These are phyloP conservation scores for Taphrorychus bicolor DNA, from an alignment of 2,888 invertebrate genomes.

Conservation along the genomic window DNA sequence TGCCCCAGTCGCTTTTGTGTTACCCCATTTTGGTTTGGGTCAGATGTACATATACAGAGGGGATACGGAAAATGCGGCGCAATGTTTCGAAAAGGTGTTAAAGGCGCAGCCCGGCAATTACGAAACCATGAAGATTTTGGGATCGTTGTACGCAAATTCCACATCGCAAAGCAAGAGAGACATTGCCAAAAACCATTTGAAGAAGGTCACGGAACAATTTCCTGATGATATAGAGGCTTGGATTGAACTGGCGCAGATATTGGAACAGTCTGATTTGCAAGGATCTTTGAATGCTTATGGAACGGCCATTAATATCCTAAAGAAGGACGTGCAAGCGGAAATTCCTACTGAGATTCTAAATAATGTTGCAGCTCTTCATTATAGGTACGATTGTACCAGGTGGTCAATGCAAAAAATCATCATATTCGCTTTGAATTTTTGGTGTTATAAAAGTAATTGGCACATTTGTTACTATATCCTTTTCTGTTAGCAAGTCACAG, in stretches of 20 bases:
- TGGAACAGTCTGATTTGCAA: conserved; percentile 92
- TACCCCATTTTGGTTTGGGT: conserved; percentile 97
- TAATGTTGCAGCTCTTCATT: conserved; percentile 95
- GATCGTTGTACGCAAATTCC: conserved; percentile 93
- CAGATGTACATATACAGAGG: conserved; percentile 99
- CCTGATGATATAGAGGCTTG: conserved; percentile 99
- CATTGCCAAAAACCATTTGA: conserved; percentile 90
- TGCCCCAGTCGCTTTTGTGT: conserved; percentile 91
- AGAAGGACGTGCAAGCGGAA: conserved; percentile 91
- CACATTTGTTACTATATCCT: no score
- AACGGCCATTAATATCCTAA: conserved; percentile 90
- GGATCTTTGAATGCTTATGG: conserved; percentile 91
- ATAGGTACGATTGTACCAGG: conserved; percentile 60
- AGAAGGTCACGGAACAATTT: conserved; percentile 95
- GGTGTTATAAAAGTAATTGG: no score
- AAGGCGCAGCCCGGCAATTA: conserved; percentile 98
- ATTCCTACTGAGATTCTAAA: conserved; percentile 98
- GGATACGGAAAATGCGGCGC: conserved; percentile 93
- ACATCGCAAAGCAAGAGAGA: conserved; percentile 89
- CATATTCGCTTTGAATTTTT: no score
- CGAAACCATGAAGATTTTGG: conserved; percentile 99
- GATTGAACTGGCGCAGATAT: conserved; percentile 98
- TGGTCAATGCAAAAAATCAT: no score
- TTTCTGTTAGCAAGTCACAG: no score
- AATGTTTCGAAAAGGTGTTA: conserved; percentile 98